These are phyloP conservation scores for Sympetrum striolatum DNA, from an alignment of 2,888 invertebrate genomes.

Conservation along the genomic window DNA sequence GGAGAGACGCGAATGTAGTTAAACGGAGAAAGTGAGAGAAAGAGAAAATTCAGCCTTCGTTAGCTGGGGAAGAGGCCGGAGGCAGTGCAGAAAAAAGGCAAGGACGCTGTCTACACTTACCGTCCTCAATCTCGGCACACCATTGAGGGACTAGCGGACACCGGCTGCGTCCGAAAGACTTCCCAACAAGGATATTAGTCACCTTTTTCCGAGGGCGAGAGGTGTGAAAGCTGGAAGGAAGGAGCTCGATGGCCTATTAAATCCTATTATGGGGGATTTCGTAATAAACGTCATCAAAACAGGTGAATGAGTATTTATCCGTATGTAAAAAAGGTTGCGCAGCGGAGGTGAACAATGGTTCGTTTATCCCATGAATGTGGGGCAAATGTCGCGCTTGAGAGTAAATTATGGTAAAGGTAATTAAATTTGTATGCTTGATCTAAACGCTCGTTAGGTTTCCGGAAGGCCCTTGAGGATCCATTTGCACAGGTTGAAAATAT, in stretches of 20 bases:
- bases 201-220: not conserved
- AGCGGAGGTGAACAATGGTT: not conserved
- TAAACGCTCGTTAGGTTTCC: no score
- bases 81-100: slow-evolving; percentile 18
- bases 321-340: not conserved
- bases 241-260: not conserved
- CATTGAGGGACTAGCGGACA: not conserved
- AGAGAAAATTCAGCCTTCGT: slow-evolving; percentile 24
- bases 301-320: not conserved
- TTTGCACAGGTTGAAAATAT: no score
- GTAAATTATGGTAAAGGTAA: not conserved
- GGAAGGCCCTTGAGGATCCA: no score
- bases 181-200: slow-evolving; percentile 34
- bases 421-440: no score
- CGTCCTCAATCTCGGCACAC: slow-evolving; percentile 24
- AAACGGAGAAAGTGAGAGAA: not conserved
- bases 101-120: slow-evolving; percentile 38
- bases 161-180: slow-evolving; percentile 4
- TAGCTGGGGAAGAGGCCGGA: not conserved
- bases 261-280: slow-evolving; percentile 15
- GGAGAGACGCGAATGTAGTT: not conserved
- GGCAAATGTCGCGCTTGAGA: not conserved
- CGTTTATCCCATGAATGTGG: not conserved
- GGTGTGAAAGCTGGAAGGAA: slow-evolving; percentile 33
- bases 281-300: not conserved